Conservation (phyloP, 1,140 invertebrate species). For the Drosophila parabipectinata region DNA sequence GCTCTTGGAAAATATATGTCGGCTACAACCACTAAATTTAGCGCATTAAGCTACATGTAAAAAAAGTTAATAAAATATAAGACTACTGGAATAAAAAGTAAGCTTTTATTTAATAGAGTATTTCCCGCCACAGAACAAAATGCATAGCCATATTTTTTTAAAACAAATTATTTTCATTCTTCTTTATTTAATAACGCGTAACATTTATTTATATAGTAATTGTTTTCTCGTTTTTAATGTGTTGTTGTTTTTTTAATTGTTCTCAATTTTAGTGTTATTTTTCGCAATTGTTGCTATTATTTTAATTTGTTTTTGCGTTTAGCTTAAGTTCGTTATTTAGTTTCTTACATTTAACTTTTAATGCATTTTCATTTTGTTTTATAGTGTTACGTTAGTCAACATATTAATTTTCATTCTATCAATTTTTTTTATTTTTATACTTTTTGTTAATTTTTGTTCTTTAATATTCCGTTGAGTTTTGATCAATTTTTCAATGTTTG, state of each 20-base stretch:
- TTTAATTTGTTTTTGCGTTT: conserved; percentile 54
- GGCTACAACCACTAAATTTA: conserved; percentile 55
- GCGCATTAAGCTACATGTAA: conserved; percentile 63
- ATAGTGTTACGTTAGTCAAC: conserved; percentile 48
- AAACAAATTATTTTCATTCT: conserved; percentile 83
- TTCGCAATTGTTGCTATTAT: conserved; percentile 65
- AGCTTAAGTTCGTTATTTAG: conserved; percentile 49
- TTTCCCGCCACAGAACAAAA: neutral
- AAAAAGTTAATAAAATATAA: neutral
- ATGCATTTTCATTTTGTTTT: conserved; percentile 29
- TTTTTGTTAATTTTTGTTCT: conserved; percentile 8
- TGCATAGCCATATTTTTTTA: conserved; percentile 60
- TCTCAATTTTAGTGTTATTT: conserved; percentile 48
- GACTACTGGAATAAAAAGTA: no score
- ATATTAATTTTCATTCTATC: conserved; percentile 49
- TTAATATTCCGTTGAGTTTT: conserved; percentile 37
- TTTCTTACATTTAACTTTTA: conserved; percentile 48
- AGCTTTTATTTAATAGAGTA: neutral
- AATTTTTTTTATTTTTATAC: conserved; percentile 39
- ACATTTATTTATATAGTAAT: conserved; percentile 84
- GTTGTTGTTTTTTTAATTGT: conserved; percentile 54
- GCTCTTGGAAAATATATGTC: conserved; percentile 88
- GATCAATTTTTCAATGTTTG: conserved; percentile 42
- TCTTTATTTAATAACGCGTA: conserved; percentile 84
- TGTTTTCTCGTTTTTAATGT: conserved; percentile 69